Evolutionary conservation across 2,797 vertebrate species (phyloP).

Genomic region (Apogon hyalosoma): DNA sequence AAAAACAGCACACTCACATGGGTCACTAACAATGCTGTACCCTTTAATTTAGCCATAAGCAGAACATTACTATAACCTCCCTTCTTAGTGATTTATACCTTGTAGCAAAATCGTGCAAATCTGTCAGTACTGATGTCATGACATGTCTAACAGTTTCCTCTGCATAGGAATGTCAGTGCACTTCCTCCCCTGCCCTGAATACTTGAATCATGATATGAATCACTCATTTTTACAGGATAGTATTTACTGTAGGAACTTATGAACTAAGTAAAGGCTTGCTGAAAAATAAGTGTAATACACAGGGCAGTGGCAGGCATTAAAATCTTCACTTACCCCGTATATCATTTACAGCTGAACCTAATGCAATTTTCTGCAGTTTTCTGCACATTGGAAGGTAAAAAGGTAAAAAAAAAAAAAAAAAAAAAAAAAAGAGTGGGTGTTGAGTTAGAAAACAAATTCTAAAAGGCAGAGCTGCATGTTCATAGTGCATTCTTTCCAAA

Average conservation of each 20-base stretch:
- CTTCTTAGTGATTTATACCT: slow-evolving; percentile 78
- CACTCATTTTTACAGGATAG: slow-evolving; percentile 53
- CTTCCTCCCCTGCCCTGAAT: slow-evolving; percentile 65
- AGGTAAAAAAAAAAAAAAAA: not conserved
- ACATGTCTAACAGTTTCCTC: slow-evolving; percentile 80
- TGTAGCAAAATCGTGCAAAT: slow-evolving; percentile 70
- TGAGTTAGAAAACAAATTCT: slow-evolving; percentile 13
- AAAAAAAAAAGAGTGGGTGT: not conserved
- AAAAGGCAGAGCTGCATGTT: slow-evolving; percentile 39
- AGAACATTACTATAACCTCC: slow-evolving; percentile 57
- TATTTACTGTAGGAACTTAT: slow-evolving; percentile 27
- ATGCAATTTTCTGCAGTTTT: slow-evolving; percentile 9
- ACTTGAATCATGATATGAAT: slow-evolving; percentile 64
- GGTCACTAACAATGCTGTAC: slow-evolving; percentile 57
- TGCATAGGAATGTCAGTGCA: slow-evolving; percentile 58
- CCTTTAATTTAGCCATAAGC: slow-evolving; percentile 76
- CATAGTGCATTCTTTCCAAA: slow-evolving; percentile 74
- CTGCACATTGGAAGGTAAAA: slow-evolving; percentile 5
- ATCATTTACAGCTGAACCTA: not conserved
- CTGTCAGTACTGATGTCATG: slow-evolving; percentile 79
- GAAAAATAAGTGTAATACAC: slow-evolving; percentile 5
- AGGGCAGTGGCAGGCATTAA: not conserved
- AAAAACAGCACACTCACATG: slow-evolving; percentile 58
- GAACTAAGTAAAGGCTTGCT: slow-evolving; percentile 3
- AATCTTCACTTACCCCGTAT: not conserved